Evolutionary conservation across 2,113 vertebrate genomes (phyloP), one percentile per base, ranked within the genome.

Genomic region (Eira barbara): DNA sequence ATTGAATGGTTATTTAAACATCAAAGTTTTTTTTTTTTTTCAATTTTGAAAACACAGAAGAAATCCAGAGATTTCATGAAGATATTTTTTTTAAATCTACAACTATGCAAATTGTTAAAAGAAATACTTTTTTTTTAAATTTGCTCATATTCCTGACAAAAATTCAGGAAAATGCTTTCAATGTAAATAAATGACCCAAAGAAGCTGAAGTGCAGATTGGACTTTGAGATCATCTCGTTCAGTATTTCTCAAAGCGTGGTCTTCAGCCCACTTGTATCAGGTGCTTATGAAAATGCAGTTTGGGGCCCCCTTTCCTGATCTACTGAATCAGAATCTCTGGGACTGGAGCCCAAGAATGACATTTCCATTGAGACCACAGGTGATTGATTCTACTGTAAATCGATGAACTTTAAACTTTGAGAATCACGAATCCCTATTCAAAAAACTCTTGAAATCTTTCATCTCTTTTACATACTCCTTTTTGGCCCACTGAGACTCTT

Each of bases 41-140:
- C 17, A 63, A 61, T 73, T 73, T 74, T 94, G 59, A 94, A 67
- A 93, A 45, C 9, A 36, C 31, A 96, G 20, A 89, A 90, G 69
- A 96, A 89, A 94, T 83, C 18, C 34, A 90, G 67, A 97, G n/a
- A 92, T 87, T 95, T 89, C 63, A 79, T 65, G 21, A 88, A n/a
- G 11, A 36, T 63, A 29, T n/a, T 69, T 74, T 23, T 93, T 94
- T 49, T 49, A 49, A 85, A 20, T 86, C 31, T 85, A 78, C 17
- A 86, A 59, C 4, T 82, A 12, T 67, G 25, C 86, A 45, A 95
- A 45, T 85, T 73, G 89, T 94, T 83, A 20, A 82, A 89, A 96
- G 15, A 95, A 63, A 69, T 82, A 3, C 5, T 89, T 65, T 52
- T 55, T 52, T 55, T 55, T 55, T 17, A 14, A 14, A 55, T 55